Base-by-base conservation (phyloP, 2,113 vertebrate genomes). In the Aramus guarauna region DNA sequence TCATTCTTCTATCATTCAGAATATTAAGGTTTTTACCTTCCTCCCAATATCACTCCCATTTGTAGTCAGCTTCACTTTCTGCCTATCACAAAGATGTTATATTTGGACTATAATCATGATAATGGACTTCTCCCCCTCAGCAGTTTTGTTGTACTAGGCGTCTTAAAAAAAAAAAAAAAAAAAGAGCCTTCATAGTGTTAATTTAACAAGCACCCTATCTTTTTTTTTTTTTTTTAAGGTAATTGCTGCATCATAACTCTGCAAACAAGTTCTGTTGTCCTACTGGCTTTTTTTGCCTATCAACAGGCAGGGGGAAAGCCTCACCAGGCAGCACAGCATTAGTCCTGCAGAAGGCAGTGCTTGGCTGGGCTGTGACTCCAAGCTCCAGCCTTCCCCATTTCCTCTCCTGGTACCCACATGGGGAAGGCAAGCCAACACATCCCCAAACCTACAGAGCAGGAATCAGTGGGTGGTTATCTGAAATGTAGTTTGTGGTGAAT, bases 1-100 rank as follows among this genome's bases (percentile, higher is more conserved):
- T 76, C 67, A 83, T 86, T 91, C 72, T 80, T 86, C 76, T 75
- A 83, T 68, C 58, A 89, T 92, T 93, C 86, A 89, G 67, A 92
- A 78, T 90, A 92, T 66, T 76, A 83, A 64, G 18, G 13, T n/a
- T 93, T 92, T 80, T 89, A 55, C 53, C 6, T 91, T 85, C 69
- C 48, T 74, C 59, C 13, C 58, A 82, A 56, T 45, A 75, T 75
- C 50, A 26, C 37, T 94, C 37, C 41, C 55, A 78, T 85, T 75
- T 87, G 45, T 37, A 81, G 73, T 50, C 64, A 58, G 92, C 58
- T 74, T 89, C 58, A n/a, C 84, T 89, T 71, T 80, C 81, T 76
- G 58, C 53, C 79, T 66, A 62, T 32, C 48, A 87, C 36, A 16
- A 81, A 71, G 64, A 60, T 43, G 17, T 59, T 71, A 34, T 34